These are phyloP conservation scores for Platycheirus rosarum DNA, from an alignment of 2,888 invertebrate species.

Conservation along the genomic window DNA sequence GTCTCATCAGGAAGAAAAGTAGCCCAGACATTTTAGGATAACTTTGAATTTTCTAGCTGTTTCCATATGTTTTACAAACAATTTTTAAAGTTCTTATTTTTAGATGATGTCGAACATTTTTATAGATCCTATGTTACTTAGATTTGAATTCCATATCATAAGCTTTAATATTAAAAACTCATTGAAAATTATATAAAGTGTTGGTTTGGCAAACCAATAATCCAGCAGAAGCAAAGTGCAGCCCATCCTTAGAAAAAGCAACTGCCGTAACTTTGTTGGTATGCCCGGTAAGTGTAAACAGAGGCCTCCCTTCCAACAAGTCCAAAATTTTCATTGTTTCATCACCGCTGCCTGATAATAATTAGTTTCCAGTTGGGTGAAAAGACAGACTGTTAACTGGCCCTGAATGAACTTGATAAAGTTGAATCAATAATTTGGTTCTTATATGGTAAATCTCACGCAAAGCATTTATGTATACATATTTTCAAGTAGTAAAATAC, in stretches of 20 bases:
- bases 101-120: constrained; percentile 79
- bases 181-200: neutral
- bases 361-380: constrained; percentile 94
- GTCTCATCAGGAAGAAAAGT: too few relatives aligned
- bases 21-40: too few relatives aligned
- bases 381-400: constrained; percentile 89
- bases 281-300: constrained; percentile 94
- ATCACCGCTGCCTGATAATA: constrained; percentile 92
- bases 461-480: too few relatives aligned
- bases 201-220: constrained; percentile 84
- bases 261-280: constrained; percentile 88
- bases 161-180: constrained; percentile 75
- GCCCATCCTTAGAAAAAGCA: constrained; percentile 90
- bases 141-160: constrained; percentile 83
- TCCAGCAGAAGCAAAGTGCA: constrained; percentile 93
- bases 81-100: too few relatives aligned
- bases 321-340: constrained; percentile 93
- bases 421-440: constrained; percentile 90
- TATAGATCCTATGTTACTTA: constrained; percentile 80
- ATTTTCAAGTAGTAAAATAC: too few relatives aligned
- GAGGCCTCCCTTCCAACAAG: constrained; percentile 93
- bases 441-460: constrained; percentile 91
- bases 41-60: too few relatives aligned
- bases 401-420: constrained; percentile 89
- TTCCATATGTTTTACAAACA: too few relatives aligned